Percentiles rank a stretch among this genome's conserved stretches.
These are phyloP conservation scores for Parthenolecanium corni DNA, from an alignment of 2,888 invertebrate genomes.

Conservation along the genomic window DNA sequence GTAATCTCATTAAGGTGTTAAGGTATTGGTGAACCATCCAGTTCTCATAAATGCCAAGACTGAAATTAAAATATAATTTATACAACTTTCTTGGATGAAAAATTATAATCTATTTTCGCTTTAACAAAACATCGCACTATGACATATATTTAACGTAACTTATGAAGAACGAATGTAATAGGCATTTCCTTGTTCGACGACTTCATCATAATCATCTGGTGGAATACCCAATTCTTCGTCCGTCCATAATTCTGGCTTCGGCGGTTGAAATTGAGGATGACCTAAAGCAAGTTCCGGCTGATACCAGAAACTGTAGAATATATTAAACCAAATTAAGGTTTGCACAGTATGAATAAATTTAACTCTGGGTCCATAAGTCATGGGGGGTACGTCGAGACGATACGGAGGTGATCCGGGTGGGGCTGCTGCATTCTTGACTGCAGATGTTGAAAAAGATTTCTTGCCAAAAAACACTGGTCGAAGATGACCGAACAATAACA, in stretches of 20 bases:
- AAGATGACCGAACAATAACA: too few relatives aligned
- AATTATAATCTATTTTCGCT: too few relatives aligned
- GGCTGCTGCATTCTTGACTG: neutral
- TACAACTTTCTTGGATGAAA: too few relatives aligned
- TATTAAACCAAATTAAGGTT: neutral
- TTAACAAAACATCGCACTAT: too few relatives aligned
- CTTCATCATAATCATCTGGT: constrained; percentile 19
- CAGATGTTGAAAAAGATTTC: too few relatives aligned
- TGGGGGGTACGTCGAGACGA: neutral
- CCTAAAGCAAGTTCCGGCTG: neutral
- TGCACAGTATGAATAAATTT: neutral
- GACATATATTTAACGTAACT: too few relatives aligned
- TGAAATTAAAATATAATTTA: too few relatives aligned
- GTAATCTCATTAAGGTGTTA: too few relatives aligned
- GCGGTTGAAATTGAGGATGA: constrained; percentile 2
- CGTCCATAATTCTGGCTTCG: neutral
- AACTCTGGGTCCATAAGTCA: neutral
- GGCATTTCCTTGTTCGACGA: neutral
- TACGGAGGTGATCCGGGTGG: neutral
- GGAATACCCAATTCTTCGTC: constrained; percentile 23
- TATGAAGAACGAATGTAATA: too few relatives aligned
- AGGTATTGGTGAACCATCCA: too few relatives aligned
- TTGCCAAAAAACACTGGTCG: too few relatives aligned
- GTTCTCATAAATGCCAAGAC: too few relatives aligned
- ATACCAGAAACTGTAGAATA: constrained; percentile 17